A percentile compares a stretch with the other conserved stretches of the same genome.
Evolutionary conservation across 2,113 vertebrate species (phyloP).

Genomic region (Tympanuchus pallidicinctus): DNA sequence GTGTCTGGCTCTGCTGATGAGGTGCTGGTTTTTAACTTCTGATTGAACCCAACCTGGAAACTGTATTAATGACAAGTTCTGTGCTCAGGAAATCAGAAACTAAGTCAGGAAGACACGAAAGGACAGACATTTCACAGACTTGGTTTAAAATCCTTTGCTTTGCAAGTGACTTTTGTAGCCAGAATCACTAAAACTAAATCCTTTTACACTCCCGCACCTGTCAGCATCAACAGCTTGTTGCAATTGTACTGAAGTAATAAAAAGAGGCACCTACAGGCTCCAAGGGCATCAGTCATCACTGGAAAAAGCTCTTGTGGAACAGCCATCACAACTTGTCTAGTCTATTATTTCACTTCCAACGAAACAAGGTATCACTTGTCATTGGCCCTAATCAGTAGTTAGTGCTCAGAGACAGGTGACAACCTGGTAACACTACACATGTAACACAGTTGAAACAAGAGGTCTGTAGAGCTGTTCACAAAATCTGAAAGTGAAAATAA

Average conservation of each 20-base stretch:
- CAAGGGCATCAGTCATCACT: neutral
- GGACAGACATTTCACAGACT: neutral
- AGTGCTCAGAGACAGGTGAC: neutral
- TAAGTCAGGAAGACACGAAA: neutral
- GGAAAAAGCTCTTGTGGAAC: neutral
- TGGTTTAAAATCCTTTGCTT: neutral
- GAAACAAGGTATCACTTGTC: neutral
- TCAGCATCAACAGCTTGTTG: neutral
- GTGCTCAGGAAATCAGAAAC: neutral
- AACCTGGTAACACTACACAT: neutral
- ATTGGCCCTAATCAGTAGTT: neutral
- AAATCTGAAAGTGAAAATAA: neutral
- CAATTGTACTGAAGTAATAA: neutral
- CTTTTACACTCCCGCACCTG: neutral
- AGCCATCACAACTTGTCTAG: neutral
- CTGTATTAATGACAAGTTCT: neutral
- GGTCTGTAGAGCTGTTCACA: neutral
- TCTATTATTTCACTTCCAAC: neutral
- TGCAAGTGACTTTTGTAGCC: neutral
- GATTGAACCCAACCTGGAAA: neutral
- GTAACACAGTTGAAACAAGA: neutral
- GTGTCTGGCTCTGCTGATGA: neutral
- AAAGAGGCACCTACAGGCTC: neutral
- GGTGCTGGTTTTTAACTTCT: neutral
- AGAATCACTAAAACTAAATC: neutral